Base-by-base conservation (phyloP, 2,888 invertebrate species). In the Lasioglossum morio region DNA sequence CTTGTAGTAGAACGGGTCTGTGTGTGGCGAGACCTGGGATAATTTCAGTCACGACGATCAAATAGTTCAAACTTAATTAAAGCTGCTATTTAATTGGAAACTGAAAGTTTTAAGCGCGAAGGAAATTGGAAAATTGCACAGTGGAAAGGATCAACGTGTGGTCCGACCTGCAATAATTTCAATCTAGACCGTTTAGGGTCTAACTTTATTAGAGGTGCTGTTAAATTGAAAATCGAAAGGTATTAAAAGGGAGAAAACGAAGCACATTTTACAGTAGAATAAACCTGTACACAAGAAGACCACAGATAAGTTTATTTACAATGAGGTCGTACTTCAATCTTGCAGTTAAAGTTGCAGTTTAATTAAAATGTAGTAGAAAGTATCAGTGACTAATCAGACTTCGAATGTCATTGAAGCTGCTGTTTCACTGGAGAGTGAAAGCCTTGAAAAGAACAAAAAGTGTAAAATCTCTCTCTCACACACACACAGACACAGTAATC, bases 31-130 rank as follows among this genome's bases (percentile, higher is more conserved):
- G 60, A 63, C 30, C 60, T 16, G 60, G 12, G 4, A 63, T 63
- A 27, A 30, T 63, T 63, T 63, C 60, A 27, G 27, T 30, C 60
- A 27, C 27, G 60, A 16, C 60, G 57, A 57, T 57, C n/a, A 57
- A 57, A 57, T 57, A n/a, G n/a, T 57, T 57, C 53, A n/a, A 57
- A 57, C 57, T 57, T 57, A 57, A 57, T 57, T 57, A 12, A 27
- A 57, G n/a, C n/a, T 12, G 57, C 57, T 57, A n/a, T 57, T 57
- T 57, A 57, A 57, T 57, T 57, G 57, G 57, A n/a, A 57, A n/a
- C n/a, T n/a, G 10, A 57, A 57, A 57, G 57, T 57, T 57, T n/a
- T 12, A 57, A 57, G n/a, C n/a, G n/a, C 12, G 12, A n/a, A n/a
- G 57, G n/a, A 57, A 12, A 57, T 57, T 57, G 57, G 57, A n/a